phyloP scores from a whole-genome alignment of 2,113 vertebrate species.

The Sula dactylatra region DNA sequence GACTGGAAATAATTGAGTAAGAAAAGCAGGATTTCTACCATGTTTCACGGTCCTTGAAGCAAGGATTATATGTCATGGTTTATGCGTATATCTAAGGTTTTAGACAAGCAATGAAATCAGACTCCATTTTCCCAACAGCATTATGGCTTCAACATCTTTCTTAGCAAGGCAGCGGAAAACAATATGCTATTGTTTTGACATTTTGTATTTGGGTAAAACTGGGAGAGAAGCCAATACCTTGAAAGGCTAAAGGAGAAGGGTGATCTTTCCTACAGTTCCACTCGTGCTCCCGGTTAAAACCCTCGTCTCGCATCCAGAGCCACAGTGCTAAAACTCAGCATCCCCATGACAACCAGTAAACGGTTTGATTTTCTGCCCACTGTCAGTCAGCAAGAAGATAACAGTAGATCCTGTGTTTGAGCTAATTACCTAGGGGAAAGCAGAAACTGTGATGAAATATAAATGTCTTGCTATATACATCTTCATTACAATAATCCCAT shows the following conservation, averaged over 20 bases:
- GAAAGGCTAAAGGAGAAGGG: neutral
- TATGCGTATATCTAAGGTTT: neutral
- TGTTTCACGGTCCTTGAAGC: neutral
- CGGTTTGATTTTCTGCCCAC: conserved; percentile 83
- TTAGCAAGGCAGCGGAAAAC: neutral
- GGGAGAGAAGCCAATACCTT: neutral
- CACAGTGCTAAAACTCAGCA: conserved; percentile 78
- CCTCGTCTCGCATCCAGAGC: conserved; percentile 71
- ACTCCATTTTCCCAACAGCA: neutral
- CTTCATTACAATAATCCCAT: conserved; percentile 20
- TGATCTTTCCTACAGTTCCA: conserved; percentile 22
- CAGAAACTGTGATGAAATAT: neutral
- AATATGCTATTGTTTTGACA: neutral
- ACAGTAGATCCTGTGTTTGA: conserved; percentile 77
- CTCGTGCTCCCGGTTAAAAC: conserved; percentile 79
- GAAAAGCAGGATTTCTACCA: neutral
- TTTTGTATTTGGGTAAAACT: neutral
- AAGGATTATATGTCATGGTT: neutral
- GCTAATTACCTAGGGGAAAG: conserved; percentile 78
- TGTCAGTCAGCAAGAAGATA: conserved; percentile 81
- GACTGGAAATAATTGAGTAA: neutral
- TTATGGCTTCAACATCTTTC: neutral
- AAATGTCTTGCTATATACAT: neutral
- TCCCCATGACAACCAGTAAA: conserved; percentile 84
- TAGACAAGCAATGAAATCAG: neutral